Conservation (phyloP, 2,113 vertebrate species). For the Solenodon paradoxus region DNA sequence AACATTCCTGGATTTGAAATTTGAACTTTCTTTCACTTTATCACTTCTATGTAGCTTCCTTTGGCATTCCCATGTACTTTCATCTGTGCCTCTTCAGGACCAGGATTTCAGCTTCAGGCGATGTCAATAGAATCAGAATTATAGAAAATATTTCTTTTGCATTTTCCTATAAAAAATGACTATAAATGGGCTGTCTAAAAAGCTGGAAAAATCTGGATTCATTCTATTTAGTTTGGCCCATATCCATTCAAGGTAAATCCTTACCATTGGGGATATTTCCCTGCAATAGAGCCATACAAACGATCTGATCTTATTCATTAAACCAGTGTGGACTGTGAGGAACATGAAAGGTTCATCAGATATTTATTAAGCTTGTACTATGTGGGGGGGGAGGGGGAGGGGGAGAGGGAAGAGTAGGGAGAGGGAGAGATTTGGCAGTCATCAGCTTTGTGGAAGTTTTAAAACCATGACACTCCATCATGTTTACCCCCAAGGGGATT, state of each 20-base stretch:
- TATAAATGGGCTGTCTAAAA: background rate
- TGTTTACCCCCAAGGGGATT: background rate
- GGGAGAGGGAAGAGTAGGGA: too few species aligned
- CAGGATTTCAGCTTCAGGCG: background rate
- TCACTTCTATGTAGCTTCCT: background rate
- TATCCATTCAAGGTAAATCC: background rate
- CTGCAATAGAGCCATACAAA: background rate
- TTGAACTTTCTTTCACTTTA: background rate
- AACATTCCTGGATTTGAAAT: background rate
- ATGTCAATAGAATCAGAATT: background rate
- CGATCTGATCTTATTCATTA: background rate
- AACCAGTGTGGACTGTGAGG: background rate
- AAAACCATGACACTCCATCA: background rate
- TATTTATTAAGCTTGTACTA: background rate
- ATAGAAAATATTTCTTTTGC: background rate
- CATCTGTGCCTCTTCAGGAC: background rate
- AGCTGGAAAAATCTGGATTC: background rate
- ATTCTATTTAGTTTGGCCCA: background rate
- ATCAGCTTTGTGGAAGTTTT: background rate
- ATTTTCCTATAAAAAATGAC: background rate
- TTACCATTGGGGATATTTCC: background rate
- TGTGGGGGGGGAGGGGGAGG: too few species aligned
- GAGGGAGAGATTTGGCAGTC: background rate
- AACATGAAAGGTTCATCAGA: background rate
- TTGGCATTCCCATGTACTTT: background rate